Evolutionary conservation across 2,113 vertebrate species (phyloP).

Genomic region (Nibea coibor): DNA sequence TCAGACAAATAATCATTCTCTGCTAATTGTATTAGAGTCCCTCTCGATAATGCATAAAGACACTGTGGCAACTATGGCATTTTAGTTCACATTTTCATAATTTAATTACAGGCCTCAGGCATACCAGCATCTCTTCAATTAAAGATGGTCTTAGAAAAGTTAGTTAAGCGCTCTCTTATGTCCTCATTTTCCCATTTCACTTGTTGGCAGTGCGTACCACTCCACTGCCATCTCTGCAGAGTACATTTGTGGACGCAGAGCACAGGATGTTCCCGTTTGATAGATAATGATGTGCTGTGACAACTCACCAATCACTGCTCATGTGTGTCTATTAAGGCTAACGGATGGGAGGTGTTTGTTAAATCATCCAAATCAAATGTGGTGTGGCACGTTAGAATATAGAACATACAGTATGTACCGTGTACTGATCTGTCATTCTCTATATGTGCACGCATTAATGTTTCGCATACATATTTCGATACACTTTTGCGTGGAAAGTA

Average conservation of each 20-base stretch:
- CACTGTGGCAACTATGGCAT: conserved; percentile 8
- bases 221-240: conserved; percentile 8
- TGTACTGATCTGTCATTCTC: not conserved
- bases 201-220: not conserved
- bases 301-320: not conserved
- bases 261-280: conserved; percentile 4
- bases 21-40: not conserved
- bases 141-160: conserved; percentile 31
- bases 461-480: not conserved
- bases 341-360: not conserved
- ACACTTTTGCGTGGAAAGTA: not conserved
- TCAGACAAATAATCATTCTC: not conserved
- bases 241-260: not conserved
- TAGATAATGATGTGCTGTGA: not conserved
- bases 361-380: not conserved
- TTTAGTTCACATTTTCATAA: conserved; percentile 38
- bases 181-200: not conserved
- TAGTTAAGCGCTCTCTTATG: conserved; percentile 8
- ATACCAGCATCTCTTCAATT: conserved; percentile 33
- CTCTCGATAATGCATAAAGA: not conserved
- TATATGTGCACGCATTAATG: not conserved
- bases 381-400: too few relatives aligned
- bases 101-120: conserved; percentile 33
- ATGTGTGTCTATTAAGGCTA: not conserved
- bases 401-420: too few relatives aligned